These are phyloP conservation scores for Centropyge bicolor DNA, from an alignment of 2,797 vertebrate species.

Conservation along the genomic window DNA sequence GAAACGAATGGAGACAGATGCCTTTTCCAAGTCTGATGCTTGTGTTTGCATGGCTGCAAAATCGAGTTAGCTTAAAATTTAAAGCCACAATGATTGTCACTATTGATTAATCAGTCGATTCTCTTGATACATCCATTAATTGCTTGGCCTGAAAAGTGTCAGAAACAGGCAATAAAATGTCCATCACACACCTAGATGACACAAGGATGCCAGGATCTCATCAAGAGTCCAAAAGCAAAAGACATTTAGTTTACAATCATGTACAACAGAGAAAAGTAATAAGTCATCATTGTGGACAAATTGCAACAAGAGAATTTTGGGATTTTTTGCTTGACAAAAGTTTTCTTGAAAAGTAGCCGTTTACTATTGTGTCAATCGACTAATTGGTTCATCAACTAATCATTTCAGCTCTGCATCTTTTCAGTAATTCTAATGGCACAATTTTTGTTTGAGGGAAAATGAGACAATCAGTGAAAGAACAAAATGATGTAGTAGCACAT, in stretches of 20 bases:
- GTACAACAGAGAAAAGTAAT: neutral
- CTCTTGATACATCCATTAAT: neutral
- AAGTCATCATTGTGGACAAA: neutral
- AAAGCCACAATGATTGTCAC: neutral
- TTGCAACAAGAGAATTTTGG: neutral
- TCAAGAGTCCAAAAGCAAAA: neutral
- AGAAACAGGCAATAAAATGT: too few relatives aligned
- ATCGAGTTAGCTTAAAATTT: neutral
- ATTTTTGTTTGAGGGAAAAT: neutral
- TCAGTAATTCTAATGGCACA: neutral
- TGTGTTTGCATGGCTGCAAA: neutral
- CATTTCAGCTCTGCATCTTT: neutral
- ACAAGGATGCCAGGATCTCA: too few relatives aligned
- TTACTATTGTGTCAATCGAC: neutral
- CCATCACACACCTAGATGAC: neutral
- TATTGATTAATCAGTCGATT: neutral
- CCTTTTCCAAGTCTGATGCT: neutral
- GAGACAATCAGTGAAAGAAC: neutral
- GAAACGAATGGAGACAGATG: slow-evolving; percentile 11
- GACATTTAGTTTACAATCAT: neutral
- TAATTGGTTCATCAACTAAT: neutral
- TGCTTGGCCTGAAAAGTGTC: neutral
- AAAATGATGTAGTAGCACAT: neutral
- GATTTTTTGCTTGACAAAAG: too few relatives aligned
- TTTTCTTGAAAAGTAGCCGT: too few relatives aligned